Conservation (phyloP, 2,797 vertebrate genomes). For the Lutra lutra region DNA sequence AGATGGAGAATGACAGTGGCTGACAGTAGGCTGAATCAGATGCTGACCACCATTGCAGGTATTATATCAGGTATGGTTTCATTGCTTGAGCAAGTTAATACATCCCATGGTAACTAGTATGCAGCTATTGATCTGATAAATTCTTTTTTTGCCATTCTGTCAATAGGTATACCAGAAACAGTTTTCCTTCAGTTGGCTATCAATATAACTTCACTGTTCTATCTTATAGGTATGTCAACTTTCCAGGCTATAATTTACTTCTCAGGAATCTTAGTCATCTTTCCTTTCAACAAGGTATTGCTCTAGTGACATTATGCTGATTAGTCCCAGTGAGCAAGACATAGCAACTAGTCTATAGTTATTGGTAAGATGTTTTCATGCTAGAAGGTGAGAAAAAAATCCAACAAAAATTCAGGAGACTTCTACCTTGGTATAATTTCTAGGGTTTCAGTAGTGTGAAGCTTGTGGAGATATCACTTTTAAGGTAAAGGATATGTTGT, state of each 20-base stretch:
- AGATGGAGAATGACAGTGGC: neutral
- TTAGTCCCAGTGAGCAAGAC: neutral
- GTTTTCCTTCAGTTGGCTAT: neutral
- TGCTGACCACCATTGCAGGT: neutral
- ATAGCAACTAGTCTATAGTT: neutral
- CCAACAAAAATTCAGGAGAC: neutral
- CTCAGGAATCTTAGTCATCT: neutral
- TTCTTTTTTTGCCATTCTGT: neutral
- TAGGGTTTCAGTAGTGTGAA: neutral
- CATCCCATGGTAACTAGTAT: neutral
- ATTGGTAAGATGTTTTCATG: neutral
- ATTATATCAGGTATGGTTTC: neutral
- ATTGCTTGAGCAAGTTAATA: neutral
- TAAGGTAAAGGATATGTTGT: neutral
- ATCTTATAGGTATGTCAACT: neutral
- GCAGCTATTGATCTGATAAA: neutral
- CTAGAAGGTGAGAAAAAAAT: neutral
- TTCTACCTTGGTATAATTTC: neutral
- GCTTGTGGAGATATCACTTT: neutral
- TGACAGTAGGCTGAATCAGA: neutral
- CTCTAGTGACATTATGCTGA: neutral
- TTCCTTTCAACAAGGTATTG: neutral
- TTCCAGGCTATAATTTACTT: neutral
- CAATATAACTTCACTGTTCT: neutral
- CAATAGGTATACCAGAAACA: neutral